Base-by-base conservation (phyloP, 2,113 vertebrate genomes). In the Oreochromis aureus region DNA sequence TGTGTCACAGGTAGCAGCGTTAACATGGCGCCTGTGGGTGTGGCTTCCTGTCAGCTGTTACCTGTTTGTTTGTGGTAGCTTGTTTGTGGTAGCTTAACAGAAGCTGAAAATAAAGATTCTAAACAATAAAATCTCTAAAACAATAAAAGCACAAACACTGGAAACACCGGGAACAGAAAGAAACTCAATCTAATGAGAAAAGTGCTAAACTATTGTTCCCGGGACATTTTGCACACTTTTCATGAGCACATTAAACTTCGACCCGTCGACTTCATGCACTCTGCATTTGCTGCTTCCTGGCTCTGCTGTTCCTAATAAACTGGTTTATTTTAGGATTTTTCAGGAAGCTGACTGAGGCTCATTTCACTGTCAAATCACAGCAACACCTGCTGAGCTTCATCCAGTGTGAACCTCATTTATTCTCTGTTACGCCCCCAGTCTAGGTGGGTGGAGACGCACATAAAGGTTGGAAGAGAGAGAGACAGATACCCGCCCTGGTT, bases 341-440 rank as follows among this genome's bases (percentile, higher is more conserved):
- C 76, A 80, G 76, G 76, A 80, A 80, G 4, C 48, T 36, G 30
- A 36, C 30, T n/a, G 27, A 55, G 5, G 30, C 48, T 80, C 18
- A 82, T 82, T 82, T 82, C 44, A 82, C 44, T 66, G 81, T 82
- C 81, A 82, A 66, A 82, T 66, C 59, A 82, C 30, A 48, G 41
- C 27, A 82, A 30, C 24, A 0, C 27, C 48, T 46, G 30, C 39
- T 16, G 44, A 10, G 41, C 13, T 15, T 71, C 22, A 6, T 71
- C 13, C 66, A 44, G 66, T 6, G 3, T 44, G 66, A 44, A 66
- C 34, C 63, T 39, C 1, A 46, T 34, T n/a, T 6, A 73, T 73
- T 73, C 1, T 73, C 19, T 24, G 22, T 24, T 24, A 24, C 22
- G 22, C 22, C 22, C 22, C 22, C 22, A 24, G 22, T 24, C 22